Conservation (phyloP, 2,797 vertebrate genomes). For the Numenius phaeopus region DNA sequence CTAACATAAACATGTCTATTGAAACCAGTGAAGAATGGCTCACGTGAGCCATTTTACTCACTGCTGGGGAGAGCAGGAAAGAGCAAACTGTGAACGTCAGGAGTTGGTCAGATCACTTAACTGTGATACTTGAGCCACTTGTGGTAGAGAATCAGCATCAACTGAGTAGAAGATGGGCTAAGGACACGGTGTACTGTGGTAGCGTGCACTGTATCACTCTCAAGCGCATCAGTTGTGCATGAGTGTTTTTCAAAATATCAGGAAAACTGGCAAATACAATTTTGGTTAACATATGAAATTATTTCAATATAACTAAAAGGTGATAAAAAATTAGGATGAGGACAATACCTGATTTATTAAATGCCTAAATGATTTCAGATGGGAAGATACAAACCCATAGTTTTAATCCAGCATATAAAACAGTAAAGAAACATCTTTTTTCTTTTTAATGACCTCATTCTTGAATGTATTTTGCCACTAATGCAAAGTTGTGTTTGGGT, state of each 20-base stretch:
- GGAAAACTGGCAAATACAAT: background rate
- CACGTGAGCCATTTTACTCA: background rate
- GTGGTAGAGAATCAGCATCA: background rate
- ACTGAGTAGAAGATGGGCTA: background rate
- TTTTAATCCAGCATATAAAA: background rate
- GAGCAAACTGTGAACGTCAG: background rate
- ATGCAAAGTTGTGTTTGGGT: background rate
- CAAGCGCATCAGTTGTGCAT: background rate
- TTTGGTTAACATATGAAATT: background rate
- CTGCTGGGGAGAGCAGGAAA: background rate
- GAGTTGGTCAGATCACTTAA: background rate
- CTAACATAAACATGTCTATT: accelerated
- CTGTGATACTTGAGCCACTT: background rate
- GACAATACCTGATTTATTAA: background rate
- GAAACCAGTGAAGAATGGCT: background rate
- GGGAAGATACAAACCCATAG: background rate
- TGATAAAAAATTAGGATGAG: background rate
- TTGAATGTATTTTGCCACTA: background rate
- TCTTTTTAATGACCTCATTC: background rate
- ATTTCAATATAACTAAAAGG: background rate
- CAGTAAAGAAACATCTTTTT: background rate
- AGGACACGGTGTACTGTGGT: background rate
- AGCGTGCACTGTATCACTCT: background rate
- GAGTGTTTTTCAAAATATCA: background rate
- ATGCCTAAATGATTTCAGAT: background rate